Conservation (phyloP, 2,888 invertebrate genomes). For the Ennomos erosarius region DNA sequence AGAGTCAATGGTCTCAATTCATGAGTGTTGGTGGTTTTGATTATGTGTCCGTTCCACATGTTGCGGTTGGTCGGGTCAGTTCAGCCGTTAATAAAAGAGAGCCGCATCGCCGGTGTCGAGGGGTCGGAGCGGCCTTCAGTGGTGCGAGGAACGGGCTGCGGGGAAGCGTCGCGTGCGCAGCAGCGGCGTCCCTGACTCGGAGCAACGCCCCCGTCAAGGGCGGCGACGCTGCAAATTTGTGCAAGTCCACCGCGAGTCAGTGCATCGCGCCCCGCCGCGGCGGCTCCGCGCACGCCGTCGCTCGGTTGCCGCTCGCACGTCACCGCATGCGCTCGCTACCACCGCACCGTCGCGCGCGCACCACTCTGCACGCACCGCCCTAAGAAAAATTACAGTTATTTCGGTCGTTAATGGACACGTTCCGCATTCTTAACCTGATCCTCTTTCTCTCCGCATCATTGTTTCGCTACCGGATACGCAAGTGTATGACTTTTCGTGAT, state of each 20-base stretch:
- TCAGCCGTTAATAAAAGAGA: slow-evolving; percentile 44
- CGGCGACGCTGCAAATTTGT: slow-evolving; percentile 85
- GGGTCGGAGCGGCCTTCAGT: slow-evolving; percentile 49
- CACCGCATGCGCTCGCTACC: slow-evolving; percentile 63
- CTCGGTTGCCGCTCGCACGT: slow-evolving; percentile 60
- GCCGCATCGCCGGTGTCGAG: slow-evolving; percentile 33
- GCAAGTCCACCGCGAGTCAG: slow-evolving; percentile 82
- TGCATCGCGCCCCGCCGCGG: slow-evolving; percentile 84
- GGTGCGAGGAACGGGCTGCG: slow-evolving; percentile 57
- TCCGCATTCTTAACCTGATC: slow-evolving; percentile 77
- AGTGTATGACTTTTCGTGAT: slow-evolving; percentile 56
- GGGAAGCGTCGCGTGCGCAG: slow-evolving; percentile 82
- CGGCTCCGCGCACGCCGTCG: slow-evolving; percentile 77
- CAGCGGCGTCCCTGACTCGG: slow-evolving; percentile 82
- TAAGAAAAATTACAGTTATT: slow-evolving; percentile 82
- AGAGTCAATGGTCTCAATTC: slow-evolving; percentile 33
- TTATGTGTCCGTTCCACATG: slow-evolving; percentile 24
- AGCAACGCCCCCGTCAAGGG: slow-evolving; percentile 86
- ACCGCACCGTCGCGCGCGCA: slow-evolving; percentile 72
- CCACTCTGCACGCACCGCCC: slow-evolving; percentile 69
- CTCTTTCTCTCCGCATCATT: slow-evolving; percentile 57
- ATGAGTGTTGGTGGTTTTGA: slow-evolving; percentile 26
- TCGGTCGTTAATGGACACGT: slow-evolving; percentile 80
- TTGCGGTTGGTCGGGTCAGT: slow-evolving; percentile 39
- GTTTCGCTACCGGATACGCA: slow-evolving; percentile 52